These are phyloP conservation scores for Lepus townsendii DNA, from an alignment of 2,797 vertebrate species.

Conservation along the genomic window DNA sequence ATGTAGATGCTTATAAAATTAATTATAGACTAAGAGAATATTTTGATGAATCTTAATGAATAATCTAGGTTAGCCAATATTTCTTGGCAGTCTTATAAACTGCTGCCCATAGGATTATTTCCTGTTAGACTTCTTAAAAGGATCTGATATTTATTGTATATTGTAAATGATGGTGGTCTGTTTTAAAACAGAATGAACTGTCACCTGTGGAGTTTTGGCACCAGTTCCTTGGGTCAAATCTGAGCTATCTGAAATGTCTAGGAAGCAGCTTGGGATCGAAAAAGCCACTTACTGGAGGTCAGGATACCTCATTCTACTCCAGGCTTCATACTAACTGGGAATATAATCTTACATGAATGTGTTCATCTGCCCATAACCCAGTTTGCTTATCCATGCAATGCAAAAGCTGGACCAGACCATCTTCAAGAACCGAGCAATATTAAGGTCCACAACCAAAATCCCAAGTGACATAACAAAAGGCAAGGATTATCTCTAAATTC, in stretches of 20 bases:
- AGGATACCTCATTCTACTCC: not conserved
- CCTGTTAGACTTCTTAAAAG: conserved; percentile 29
- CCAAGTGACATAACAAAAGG: not conserved
- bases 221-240: not conserved
- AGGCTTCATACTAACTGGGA: not conserved
- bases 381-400: conserved; percentile 5
- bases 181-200: not conserved
- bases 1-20: conserved; percentile 45
- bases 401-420: not conserved
- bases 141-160: not conserved
- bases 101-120: conserved; percentile 7
- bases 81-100: conserved; percentile 17
- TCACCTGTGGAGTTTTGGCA: not conserved
- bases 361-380: not conserved
- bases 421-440: not conserved
- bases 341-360: not conserved
- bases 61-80: conserved; percentile 28
- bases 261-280: not conserved
- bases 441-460: not conserved
- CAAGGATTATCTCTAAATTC: not conserved
- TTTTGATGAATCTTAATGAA: conserved; percentile 48
- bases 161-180: not conserved
- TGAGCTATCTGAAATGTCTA: not conserved
- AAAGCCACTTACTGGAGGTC: not conserved
- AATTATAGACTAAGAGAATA: conserved; percentile 44